Conservation (phyloP, 2,113 vertebrate genomes). For the Rhipidura dahli region DNA sequence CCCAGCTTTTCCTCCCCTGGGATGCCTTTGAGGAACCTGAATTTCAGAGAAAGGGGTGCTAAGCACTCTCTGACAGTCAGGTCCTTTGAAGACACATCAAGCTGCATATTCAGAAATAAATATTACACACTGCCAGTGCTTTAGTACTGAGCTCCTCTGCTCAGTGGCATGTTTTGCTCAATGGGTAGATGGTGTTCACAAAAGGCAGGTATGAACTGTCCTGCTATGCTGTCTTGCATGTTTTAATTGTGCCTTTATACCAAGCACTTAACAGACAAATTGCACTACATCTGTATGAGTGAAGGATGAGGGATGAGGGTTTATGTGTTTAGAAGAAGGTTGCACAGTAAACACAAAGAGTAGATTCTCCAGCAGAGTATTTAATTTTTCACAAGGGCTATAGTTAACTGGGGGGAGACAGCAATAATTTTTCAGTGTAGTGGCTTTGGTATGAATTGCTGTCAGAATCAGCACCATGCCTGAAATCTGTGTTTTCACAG, state of each 20-base stretch:
- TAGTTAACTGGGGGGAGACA: not conserved
- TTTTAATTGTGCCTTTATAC: not conserved
- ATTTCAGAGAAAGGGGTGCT: not conserved
- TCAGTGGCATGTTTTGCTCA: not conserved
- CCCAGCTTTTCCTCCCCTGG: not conserved
- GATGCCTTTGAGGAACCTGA: not conserved
- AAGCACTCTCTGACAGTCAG: not conserved
- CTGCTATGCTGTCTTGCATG: not conserved
- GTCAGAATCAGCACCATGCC: not conserved
- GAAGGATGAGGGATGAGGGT: not conserved
- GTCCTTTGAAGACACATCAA: conserved; percentile 2
- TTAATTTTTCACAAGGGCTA: not conserved
- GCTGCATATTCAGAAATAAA: not conserved
- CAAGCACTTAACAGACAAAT: not conserved
- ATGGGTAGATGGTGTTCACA: not conserved
- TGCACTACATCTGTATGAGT: not conserved
- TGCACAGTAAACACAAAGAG: not conserved
- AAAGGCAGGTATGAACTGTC: not conserved
- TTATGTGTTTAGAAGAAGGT: not conserved
- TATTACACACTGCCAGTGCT: not conserved
- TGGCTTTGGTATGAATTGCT: not conserved
- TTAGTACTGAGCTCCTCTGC: not conserved
- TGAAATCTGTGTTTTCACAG: not conserved
- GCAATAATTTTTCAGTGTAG: not conserved
- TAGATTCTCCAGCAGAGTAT: not conserved